A percentile compares a stretch with the other conserved stretches of the same genome.
Conservation (phyloP, 2,888 invertebrate species). For the Ellobium chinense region DNA sequence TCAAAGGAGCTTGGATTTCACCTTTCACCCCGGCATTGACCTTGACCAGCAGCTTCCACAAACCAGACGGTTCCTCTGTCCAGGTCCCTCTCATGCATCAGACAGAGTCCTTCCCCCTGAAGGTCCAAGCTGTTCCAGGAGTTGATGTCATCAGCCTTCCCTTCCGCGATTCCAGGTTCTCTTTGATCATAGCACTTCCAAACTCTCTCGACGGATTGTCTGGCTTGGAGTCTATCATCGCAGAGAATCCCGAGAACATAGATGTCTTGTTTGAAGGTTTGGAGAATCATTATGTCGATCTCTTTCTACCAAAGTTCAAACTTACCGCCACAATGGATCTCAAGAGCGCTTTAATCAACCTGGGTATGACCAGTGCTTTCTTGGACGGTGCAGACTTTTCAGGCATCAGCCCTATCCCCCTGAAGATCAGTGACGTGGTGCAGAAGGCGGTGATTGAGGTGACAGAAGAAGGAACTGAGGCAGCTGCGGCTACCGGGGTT, state of each 20-base stretch:
- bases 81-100: neutral
- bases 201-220: neutral
- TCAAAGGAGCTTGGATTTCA: slow-evolving; percentile 69
- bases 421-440: neutral
- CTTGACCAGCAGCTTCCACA: neutral
- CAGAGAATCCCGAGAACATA: no score
- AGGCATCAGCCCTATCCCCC: neutral
- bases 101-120: neutral
- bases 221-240: neutral
- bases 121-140: neutral
- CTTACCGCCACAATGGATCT: neutral
- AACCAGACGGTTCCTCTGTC: neutral
- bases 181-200: neutral
- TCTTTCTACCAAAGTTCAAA: no score
- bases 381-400: neutral
- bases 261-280: no score
- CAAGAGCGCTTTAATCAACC: neutral
- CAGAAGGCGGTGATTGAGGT: slow-evolving; percentile 8
- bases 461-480: neutral
- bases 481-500: no score
- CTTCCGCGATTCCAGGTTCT: neutral
- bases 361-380: neutral
- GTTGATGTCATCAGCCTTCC: neutral
- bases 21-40: neutral
- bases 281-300: no score